Base-by-base conservation (phyloP, 2,113 vertebrate species). In the Marmota flaviventris region DNA sequence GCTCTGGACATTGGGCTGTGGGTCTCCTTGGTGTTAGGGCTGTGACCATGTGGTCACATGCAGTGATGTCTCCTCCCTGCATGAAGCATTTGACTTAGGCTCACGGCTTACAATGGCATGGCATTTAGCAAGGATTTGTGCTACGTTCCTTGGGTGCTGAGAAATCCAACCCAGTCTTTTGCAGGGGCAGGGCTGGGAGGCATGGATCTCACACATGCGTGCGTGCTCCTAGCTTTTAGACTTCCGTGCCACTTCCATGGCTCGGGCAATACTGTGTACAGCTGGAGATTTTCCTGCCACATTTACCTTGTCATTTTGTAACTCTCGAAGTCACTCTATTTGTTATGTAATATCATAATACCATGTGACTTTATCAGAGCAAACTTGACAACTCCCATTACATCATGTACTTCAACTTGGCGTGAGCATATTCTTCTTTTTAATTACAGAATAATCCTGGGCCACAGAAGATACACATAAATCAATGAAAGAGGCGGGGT, bases 161-260 rank as follows among this genome's bases (percentile, higher is more conserved):
- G 81, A 45, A 37, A 29, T 18, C 34, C 10, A 8, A 32, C 17
- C n/a, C 65, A 8, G n/a, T 29, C 53, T 61, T 61, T 61, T 13
- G 18, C 2, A 2, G 9, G 11, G 78, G 22, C 13, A 0, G 51
- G 27, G 29, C 12, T 0, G 5, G 24, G 12, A 72, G 58, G 73
- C 48, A 22, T 1, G 8, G 0, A 32, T 65, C 9, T 58, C 4
- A 3, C 24, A 42, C 4, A 0, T 0, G 0, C 37, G 67, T 53
- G 45, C 12, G 2, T 51, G 48, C 61, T 18, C 8, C 0, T 13
- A 27, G 20, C 18, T 63, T 48, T 75, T 42, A 16, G 14, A 16
- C 27, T 63, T 34, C 17, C 7, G 2, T 82, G 78, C 48, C 75
- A 3, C 17, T 29, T 17, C 7, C 34, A 7, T 17, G 63, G 81